phyloP scores from a whole-genome alignment of 2,113 vertebrate genomes.

The Caranx melampygus region DNA sequence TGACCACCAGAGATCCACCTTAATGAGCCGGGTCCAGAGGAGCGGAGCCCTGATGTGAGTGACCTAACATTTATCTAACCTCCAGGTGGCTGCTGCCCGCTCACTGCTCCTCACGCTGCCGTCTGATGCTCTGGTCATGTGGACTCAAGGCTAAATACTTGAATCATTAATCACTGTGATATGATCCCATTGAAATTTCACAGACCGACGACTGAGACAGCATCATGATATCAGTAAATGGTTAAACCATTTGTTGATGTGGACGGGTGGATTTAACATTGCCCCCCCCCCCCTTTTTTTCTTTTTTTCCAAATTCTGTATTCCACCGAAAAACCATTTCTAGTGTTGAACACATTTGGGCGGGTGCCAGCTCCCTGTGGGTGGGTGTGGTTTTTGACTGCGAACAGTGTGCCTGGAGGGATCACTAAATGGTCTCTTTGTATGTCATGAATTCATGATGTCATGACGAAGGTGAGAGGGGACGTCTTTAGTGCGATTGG shows the following conservation, averaged over 20 bases:
- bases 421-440: conserved; percentile 65
- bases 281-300: not conserved
- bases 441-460: conserved; percentile 65
- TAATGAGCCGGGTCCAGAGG: conserved; percentile 40
- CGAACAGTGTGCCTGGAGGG: conserved; percentile 47
- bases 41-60: conserved; percentile 33
- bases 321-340: not conserved
- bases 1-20: not conserved
- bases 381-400: conserved; percentile 46
- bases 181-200: not conserved
- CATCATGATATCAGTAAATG: not conserved
- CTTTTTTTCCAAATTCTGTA: not conserved
- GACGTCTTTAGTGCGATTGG: conserved; percentile 41
- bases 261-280: not conserved
- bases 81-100: conserved; percentile 17
- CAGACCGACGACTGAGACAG: not conserved
- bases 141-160: not conserved
- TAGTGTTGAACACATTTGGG: not conserved
- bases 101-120: not conserved
- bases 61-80: conserved; percentile 51
- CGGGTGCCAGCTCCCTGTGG: conserved; percentile 20
- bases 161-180: not conserved
- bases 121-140: not conserved
- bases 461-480: conserved; percentile 42
- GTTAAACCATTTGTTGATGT: not conserved